Base-by-base conservation (phyloP, 2,888 invertebrate species). In the Spisula solida region DNA sequence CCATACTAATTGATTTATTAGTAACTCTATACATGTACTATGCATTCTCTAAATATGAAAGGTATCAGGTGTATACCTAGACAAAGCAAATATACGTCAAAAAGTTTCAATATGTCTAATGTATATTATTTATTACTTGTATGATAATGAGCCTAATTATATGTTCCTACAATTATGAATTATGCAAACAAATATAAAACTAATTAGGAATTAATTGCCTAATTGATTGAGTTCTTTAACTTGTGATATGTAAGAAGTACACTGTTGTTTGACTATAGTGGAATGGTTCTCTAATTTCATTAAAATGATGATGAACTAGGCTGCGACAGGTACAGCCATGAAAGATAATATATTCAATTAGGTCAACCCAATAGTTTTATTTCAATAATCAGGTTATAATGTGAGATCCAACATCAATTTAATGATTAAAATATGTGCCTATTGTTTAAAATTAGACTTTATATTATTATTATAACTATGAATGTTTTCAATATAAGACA, bases 231-330 rank as follows among this genome's bases (percentile, higher is more conserved):
- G 25, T 25, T 6, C 25, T 4, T 4, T 25, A 12, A 51, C 51
- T 16, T 51, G 60, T n/a, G n/a, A 25, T 66, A 66, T 0, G 60
- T 66, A 25, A 10, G 25, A 25, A n/a, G 25, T n/a, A 25, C 60
- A 25, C 10, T 66, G 56, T 20, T 66, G 25, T 66, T 10, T 10
- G 25, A 25, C 25, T 25, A n/a, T n/a, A 66, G n/a, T 25, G 8
- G n/a, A 66, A 66, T 25, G 5, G n/a, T 20, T n/a, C 25, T 66
- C n/a, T 1, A 12, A 2, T 66, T 66, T 1, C 60, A 66, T 25
- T 66, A 25, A 6, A 66, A 66, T 66, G 60, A 66, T 66, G n/a
- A 12, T 66, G 60, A n/a, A 66, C 60, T 25, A 66, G 60, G 60
- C 60, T 25, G 25, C 25, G 60, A 25, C 25, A 25, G 8, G 60